Evolutionary conservation across 1,140 invertebrate species (phyloP), one percentile per base, ranked within the genome.

Genomic region (Bombus affinis): DNA sequence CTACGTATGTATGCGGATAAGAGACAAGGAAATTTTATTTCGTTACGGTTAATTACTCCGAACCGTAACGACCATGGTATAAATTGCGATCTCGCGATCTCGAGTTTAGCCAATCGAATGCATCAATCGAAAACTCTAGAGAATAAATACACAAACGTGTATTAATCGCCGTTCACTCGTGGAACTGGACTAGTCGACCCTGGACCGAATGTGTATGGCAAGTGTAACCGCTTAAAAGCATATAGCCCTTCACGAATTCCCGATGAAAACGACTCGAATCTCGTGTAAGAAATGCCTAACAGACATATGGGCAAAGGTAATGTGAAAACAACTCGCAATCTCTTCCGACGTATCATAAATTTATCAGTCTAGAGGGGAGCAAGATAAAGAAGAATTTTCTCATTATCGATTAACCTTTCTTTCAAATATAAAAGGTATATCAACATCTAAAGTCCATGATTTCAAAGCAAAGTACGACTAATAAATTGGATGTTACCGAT

Each of bases 171-270:
- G 68, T 68, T 90, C 85, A 87, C 88, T 84, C 57, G 73, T 62
- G 59, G 39, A 90, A 89, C 72, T 89, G 78, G 80, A 89, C 85
- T 85, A 89, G 87, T 90, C 57, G 88, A 89, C 88, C 88, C 85
- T 90, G 88, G 85, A 81, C 87, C 88, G 70, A 89, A 90, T 89
- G 28, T 53, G 72, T 70, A 59, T 47, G 71, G 81, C 75, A 66
- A 87, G 59, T 47, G 86, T 78, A 75, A 72, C 44, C 59, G 77
- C 37, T 66, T 74, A 76, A 87, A 81, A 71, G 75, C 65, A 9
- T 77, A 32, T 44, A 47, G 68, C 35, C 47, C 62, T 88, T 77
- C 44, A 66, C 71, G 42, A 75, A 87, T 87, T 83, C 57, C 25
- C 71, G 57, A 82, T 62, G 25, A 22, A 75, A 82, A 82, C 39